phyloP scores from a whole-genome alignment of 1,140 invertebrate genomes.

The Trichonephila clavipes region DNA sequence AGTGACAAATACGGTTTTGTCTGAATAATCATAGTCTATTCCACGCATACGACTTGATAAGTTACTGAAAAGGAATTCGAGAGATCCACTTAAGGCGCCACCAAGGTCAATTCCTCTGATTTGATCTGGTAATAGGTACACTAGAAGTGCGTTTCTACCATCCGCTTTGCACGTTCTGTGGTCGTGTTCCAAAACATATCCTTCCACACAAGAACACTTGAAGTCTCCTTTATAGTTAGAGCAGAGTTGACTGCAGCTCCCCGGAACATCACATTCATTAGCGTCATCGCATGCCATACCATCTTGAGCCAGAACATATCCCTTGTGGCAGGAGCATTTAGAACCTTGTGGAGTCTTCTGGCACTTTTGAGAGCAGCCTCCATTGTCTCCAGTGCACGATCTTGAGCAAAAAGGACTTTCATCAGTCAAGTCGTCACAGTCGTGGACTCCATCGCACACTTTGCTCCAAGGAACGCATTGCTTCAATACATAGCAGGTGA shows the following conservation, averaged over 20 bases:
- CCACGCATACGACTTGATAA: conserved; percentile 32
- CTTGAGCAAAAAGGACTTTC: conserved; percentile 80
- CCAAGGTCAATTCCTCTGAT: conserved; percentile 68
- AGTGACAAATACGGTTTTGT: conserved; percentile 41
- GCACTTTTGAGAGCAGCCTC: conserved; percentile 96
- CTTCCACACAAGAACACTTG: conserved; percentile 93
- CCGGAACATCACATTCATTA: conserved; percentile 91
- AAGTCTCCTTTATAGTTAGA: conserved; percentile 93
- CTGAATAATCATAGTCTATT: conserved; percentile 70
- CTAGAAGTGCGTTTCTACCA: conserved; percentile 58
- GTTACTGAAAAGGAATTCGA: not conserved
- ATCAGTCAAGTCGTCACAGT: conserved; percentile 76
- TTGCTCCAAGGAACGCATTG: conserved; percentile 83
- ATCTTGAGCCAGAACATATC: not conserved
- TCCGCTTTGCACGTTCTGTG: conserved; percentile 89
- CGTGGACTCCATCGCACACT: conserved; percentile 74
- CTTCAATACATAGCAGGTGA: conserved; percentile 85
- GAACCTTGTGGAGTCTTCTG: conserved; percentile 91
- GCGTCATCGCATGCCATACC: conserved; percentile 87
- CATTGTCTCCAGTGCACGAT: conserved; percentile 94
- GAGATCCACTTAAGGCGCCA: not conserved
- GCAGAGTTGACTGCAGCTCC: conserved; percentile 95
- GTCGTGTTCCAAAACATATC: conserved; percentile 91
- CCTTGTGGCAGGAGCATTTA: conserved; percentile 84
- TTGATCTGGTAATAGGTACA: conserved; percentile 74